Conservation (phyloP, 2,797 vertebrate species). For the Melopsittacus undulatus region DNA sequence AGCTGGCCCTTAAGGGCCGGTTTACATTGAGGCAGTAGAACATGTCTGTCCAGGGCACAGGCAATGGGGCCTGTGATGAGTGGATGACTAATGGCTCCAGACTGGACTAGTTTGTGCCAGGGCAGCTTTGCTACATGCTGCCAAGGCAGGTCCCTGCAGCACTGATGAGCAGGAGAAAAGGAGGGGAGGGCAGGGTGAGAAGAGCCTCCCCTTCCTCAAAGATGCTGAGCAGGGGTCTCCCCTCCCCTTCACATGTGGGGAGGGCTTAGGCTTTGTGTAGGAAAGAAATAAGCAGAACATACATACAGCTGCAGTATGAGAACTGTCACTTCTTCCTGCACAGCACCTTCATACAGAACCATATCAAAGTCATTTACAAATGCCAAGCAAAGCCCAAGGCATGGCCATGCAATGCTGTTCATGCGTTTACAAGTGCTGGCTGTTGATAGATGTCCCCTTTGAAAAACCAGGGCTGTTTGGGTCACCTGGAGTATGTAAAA, state of each 20-base stretch:
- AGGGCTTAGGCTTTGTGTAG: neutral
- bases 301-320: neutral
- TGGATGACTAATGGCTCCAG: neutral
- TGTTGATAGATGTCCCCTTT: neutral
- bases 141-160: rapidly evolving
- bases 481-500: neutral
- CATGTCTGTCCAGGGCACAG: neutral
- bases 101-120: neutral
- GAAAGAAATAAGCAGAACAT: neutral
- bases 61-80: neutral
- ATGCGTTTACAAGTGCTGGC: neutral
- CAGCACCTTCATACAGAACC: neutral
- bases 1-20: too few relatives aligned
- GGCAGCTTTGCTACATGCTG: rapidly evolving
- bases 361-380: neutral
- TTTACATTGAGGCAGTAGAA: neutral
- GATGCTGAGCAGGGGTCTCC: neutral
- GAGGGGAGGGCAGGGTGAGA: neutral
- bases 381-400: neutral
- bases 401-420: neutral
- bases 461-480: neutral
- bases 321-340: neutral
- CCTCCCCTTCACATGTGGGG: rapidly evolving
- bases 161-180: rapidly evolving
- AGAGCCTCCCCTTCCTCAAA: neutral